Evolutionary conservation across 2,797 vertebrate species (phyloP), one percentile per base, ranked within the genome.

Genomic region (Glossophaga mutica): DNA sequence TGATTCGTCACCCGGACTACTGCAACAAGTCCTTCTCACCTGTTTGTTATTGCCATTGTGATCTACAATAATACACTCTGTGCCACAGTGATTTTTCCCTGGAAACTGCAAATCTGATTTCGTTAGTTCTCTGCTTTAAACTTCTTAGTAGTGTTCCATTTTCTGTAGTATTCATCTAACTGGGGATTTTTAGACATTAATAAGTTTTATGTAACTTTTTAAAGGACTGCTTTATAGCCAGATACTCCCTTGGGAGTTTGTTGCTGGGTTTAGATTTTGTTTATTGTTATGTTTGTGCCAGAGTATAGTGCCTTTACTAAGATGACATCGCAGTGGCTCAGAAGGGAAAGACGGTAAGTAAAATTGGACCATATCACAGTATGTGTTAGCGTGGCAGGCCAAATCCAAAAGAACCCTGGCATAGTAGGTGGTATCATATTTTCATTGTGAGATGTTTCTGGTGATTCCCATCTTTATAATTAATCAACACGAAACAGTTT

Each of bases 211-310:
- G 46, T 70, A 87, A 77, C 55, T 70, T 87, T 34, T 77, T 37
- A 89, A 62, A 91, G 62, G n/a, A 71, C 59, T 68, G 10, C 24
- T 91, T 90, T 95, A 76, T 46, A 96, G 50, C 11, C 37, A 90
- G 0, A 59, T 90, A 52, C 29, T 92, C 42, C 10, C 70, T 57
- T 57, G 52, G 42, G 71, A 44, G 52, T 87, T 91, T 76, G 82
- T 89, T 83, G 48, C 76, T 37, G 5, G 87, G 71, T 93, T 97
- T 85, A 95, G 34, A 77, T 94, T 92, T 93, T 87, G 42, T 92
- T 94, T 90, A 48, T 73, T 73, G 46, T 42, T 77, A 3, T 88
- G 11, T 52, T 82, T 87, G 71, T 93, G 44, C 37, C 55, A 85
- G 76, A 11, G 87, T 79, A 85, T 48, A 89, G 62, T 87, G 24